A percentile compares a stretch with the other conserved stretches of the same genome.
phyloP scores from a whole-genome alignment of 92 coral and sea anemone species.

The Parazoanthus atlanticus region DNA sequence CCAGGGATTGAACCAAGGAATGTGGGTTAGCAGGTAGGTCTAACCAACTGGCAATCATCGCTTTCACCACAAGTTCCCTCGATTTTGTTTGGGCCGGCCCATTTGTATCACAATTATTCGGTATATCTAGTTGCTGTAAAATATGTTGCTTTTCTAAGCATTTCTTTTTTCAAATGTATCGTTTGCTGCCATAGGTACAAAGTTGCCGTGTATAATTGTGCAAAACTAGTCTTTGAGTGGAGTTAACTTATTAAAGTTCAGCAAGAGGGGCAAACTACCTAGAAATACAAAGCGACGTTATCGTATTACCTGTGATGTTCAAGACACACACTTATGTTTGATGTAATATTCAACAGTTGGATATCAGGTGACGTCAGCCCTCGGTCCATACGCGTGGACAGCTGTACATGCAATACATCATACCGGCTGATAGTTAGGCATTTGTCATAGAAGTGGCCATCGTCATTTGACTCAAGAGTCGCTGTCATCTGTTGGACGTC shows the following conservation, averaged over 20 bases:
- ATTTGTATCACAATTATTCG: no score
- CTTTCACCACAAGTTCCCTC: no score
- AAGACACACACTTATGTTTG: slow-evolving; percentile 71
- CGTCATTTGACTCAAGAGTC: slow-evolving; percentile 25
- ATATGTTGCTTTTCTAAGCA: no score
- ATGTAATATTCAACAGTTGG: slow-evolving; percentile 73
- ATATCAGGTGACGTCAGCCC: slow-evolving; percentile 77
- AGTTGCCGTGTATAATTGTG: no score
- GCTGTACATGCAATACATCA: slow-evolving; percentile 74
- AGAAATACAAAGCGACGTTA: neutral
- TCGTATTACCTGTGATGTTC: slow-evolving; percentile 69
- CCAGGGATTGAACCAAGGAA: no score
- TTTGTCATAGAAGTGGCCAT: slow-evolving; percentile 62
- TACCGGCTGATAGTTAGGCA: slow-evolving; percentile 58
- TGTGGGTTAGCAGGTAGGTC: no score
- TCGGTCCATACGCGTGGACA: slow-evolving; percentile 65
- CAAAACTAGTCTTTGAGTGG: neutral
- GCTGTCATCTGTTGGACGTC: slow-evolving; percentile 1
- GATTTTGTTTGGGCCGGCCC: no score
- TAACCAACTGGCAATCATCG: no score
- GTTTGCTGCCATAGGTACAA: no score
- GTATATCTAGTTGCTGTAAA: no score
- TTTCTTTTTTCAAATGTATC: no score
- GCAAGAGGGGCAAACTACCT: neutral
- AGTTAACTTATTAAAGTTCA: no score